Conservation (phyloP, 1,140 invertebrate species). For the Magallana angulata region DNA sequence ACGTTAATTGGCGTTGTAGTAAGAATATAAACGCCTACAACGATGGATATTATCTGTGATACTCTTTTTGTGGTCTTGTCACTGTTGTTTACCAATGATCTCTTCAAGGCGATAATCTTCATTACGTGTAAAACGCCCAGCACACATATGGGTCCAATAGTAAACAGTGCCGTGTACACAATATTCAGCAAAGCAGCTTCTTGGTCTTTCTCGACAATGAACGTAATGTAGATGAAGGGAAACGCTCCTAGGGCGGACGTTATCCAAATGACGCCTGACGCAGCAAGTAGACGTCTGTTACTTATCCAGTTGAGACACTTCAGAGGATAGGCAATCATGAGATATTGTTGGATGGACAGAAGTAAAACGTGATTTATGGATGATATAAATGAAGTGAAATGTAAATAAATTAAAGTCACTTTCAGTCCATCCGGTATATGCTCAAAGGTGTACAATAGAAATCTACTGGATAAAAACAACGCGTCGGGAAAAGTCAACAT, state of each 20-base stretch:
- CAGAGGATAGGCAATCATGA: constrained; percentile 39
- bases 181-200: constrained; percentile 27
- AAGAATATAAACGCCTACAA: constrained; percentile 33
- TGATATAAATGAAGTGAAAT: background rate
- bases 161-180: constrained; percentile 29
- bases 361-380: constrained; percentile 39
- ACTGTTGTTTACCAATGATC: constrained; percentile 24
- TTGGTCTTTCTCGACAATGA: constrained; percentile 5
- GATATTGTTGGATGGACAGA: constrained; percentile 40
- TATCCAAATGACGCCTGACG: constrained; percentile 31
- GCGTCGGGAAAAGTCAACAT: background rate
- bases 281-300: constrained; percentile 13
- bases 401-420: constrained; percentile 13
- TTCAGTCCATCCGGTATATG: background rate
- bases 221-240: constrained; percentile 21
- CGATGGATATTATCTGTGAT: constrained; percentile 38
- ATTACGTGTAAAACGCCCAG: constrained; percentile 27
- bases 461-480: constrained; percentile 27
- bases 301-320: constrained; percentile 33
- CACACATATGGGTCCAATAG: constrained; percentile 31
- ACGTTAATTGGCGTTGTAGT: constrained; percentile 42
- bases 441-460: background rate
- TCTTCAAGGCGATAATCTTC: constrained; percentile 36
- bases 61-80: constrained; percentile 26
- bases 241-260: background rate